These are phyloP conservation scores for Hephaestus fuliginosus DNA, from an alignment of 2,797 vertebrate species.

Conservation along the genomic window DNA sequence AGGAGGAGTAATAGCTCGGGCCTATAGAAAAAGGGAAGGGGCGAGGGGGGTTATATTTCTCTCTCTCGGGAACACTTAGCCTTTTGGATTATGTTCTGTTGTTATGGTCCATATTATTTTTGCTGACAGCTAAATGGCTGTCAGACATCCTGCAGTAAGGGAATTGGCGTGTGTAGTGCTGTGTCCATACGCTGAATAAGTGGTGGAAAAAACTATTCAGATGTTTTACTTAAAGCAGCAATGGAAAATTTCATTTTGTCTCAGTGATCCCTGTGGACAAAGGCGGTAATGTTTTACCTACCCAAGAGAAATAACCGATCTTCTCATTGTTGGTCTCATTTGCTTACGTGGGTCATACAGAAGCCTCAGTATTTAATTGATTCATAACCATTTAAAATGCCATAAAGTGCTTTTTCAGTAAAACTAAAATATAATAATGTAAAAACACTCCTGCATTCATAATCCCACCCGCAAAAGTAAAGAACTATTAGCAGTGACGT, in stretches of 20 bases:
- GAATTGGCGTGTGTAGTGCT: slow-evolving; percentile 12
- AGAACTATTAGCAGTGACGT: not conserved
- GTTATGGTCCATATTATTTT: slow-evolving; percentile 64
- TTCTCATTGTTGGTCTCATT: no score
- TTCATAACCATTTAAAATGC: no score
- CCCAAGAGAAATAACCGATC: no score
- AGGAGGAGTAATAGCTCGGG: slow-evolving; percentile 47
- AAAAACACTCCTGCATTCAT: not conserved
- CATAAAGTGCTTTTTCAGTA: not conserved
- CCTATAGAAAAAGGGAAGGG: slow-evolving; percentile 41
- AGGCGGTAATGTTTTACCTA: no score
- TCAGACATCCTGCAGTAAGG: slow-evolving; percentile 37
- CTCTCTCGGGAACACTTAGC: slow-evolving; percentile 47
- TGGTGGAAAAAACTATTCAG: not conserved
- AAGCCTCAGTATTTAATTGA: no score
- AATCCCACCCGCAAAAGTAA: not conserved
- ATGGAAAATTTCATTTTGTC: no score
- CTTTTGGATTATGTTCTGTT: slow-evolving; percentile 57
- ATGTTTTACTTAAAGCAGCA: not conserved
- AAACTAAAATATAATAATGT: not conserved
- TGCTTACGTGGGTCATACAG: no score
- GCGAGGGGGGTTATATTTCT: slow-evolving; percentile 39
- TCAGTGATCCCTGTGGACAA: no score
- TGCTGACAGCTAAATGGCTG: slow-evolving; percentile 60
- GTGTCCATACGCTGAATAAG: not conserved